Evolutionary conservation across 2,888 invertebrate species (phyloP).

Genomic region (Dysmachus trigonus): DNA sequence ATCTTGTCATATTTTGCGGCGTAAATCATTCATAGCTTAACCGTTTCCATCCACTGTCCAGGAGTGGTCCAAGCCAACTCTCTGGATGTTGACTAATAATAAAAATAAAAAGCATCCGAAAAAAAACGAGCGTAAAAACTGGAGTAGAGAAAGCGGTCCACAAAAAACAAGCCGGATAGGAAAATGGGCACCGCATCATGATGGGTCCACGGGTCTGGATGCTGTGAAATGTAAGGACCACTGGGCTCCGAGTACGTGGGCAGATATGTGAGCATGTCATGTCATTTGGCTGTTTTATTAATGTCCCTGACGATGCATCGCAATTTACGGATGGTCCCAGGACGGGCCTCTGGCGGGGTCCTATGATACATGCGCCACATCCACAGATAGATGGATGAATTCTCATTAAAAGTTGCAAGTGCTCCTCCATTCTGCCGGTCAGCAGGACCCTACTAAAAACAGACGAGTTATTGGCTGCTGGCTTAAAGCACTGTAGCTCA

Average conservation of each 20-base stretch:
- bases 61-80: background rate
- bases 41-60: background rate
- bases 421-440: background rate
- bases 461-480: constrained; percentile 11
- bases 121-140: background rate
- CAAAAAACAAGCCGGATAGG: background rate
- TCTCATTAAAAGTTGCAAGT: constrained; percentile 35
- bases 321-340: constrained; percentile 14
- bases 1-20: constrained; percentile 30
- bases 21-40: constrained; percentile 30
- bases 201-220: background rate
- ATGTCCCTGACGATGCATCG: constrained; percentile 27
- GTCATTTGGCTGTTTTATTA: constrained; percentile 21
- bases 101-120: background rate
- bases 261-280: background rate
- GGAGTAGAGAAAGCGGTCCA: background rate
- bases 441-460: background rate
- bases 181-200: background rate
- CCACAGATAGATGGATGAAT: constrained; percentile 20
- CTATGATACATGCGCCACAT: constrained; percentile 4
- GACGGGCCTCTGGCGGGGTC: background rate
- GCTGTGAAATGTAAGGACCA: background rate
- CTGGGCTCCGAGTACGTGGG: background rate
- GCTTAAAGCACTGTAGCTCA: constrained; percentile 3
- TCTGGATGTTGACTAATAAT: background rate